Evolutionary conservation across 2,797 vertebrate species (phyloP), one percentile per base, ranked within the genome.

Genomic region (Smutsia gigantea): DNA sequence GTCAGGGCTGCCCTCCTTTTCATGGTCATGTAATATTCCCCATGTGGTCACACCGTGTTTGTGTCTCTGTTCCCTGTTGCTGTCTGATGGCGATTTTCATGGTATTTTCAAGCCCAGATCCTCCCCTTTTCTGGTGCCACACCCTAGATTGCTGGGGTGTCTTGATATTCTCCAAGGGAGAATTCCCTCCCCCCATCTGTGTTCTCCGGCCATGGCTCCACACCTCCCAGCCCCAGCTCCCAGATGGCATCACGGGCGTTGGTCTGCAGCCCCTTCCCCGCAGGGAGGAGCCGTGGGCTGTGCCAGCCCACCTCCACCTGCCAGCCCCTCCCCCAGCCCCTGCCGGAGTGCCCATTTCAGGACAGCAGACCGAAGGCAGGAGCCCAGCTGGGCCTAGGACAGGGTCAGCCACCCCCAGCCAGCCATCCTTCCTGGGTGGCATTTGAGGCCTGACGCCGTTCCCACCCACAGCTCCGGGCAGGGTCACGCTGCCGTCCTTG

Each of bases 41-140:
- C 0, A 4, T 9, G 6, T 6, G 72, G 42, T 7, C 3, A 2
- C 42, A 7, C 23, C 34, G 3, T 0, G 0, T 29, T 1, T 13
- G n/a, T 55, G 19, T 12, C 7, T 21, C 42, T 31, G 0, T n/a
- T 46, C 18, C 2, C 29, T 0, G 3, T 1, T n/a, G 21, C 29
- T 4, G 3, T 57, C n/a, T n/a, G 3, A 0, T 17, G 37, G 39
- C 3, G 4, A 9, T 42, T 74, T 49, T 46, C 29, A 21, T 2
- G 0, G 49, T 42, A 0, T 34, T 53, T 49, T 18, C 17, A 7
- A 8, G 29, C 46, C 51, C 0, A 0, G 17, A 21, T 25, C 7
- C 34, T 85, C 66, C 25, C 42, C 21, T 55, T 46, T 27, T 37
- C 23, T n/a, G 53, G 31, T 6, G 21, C 39, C 14, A 1, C 51